Base-by-base conservation (phyloP, 2,888 invertebrate species). In the Argynnis bischoffii region DNA sequence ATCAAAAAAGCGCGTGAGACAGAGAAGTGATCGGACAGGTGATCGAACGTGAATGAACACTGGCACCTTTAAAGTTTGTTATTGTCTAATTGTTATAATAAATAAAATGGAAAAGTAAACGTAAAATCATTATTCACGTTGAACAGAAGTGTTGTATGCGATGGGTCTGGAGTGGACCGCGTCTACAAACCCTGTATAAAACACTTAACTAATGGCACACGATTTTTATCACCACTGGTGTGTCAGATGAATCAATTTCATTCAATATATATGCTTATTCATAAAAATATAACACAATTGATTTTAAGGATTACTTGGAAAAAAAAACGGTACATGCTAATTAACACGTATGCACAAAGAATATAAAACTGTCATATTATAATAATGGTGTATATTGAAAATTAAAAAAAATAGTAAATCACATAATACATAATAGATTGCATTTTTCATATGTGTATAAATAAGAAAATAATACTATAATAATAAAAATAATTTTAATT, bases 51-150 rank as follows among this genome's bases (percentile, higher is more conserved):
- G 78, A 79, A 81, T 80, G 76, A 85, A 84, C 87, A 86, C 86
- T 85, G 88, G 85, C 89, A 89, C 85, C 84, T 82, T 80, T 74
- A 76, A 78, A 81, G 3, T 77, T 75, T 75, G 78, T 84, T 85
- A 85, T 81, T 83, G 81, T 86, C 80, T 79, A 77, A 76, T 65
- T 71, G 68, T 72, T 66, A 60, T 26, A 71, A 67, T 64, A 60
- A 67, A 55, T 66, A 51, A 66, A 54, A 63, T 55, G 61, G 64
- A 18, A 61, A 53, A 35, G 59, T 56, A 63, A 41, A 70, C 51
- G 14, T 18, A 26, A 6, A 50, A 41, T 41, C 8, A 11, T 41
- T 41, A 41, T 76, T 73, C 66, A 67, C 57, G 55, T 31, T 21
- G 66, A 55, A 60, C 64, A 67, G 66, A 66, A 66, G 64, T 56